Base-by-base conservation (phyloP, 2,113 vertebrate genomes). In the Pampusana beccarii region DNA sequence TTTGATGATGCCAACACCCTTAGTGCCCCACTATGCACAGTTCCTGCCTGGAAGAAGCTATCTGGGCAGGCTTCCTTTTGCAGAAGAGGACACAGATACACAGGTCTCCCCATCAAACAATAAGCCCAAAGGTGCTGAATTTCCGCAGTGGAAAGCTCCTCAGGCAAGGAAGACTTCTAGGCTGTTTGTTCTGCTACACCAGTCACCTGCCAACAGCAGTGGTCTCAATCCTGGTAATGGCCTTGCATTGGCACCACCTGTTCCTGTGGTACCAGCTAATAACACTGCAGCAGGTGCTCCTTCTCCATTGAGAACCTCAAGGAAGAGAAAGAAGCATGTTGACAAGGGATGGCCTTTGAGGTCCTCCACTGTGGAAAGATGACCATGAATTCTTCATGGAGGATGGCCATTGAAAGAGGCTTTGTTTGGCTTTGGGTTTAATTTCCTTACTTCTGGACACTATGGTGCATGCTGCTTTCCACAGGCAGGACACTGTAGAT, bases 311-410 rank as follows among this genome's bases (percentile, higher is more conserved):
- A 96, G 96, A 94, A 96, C 86, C 93, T 90, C 97, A 25, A 78
- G 86, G 92, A 98, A 92, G 92, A 95, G 95, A 1, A 96, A 97
- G 86, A 96, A 96, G 88, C 78, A 60, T 15, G 5, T 25, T 36
- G 98, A 97, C 53, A 97, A 97, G 80, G 96, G 91, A 88, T 89
- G 67, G 97, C 96, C 97, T 4, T 62, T 64, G 8, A 96, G 97
- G 17, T 95, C 97, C 38, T 80, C 98, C 29, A 48, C 97, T 21
- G 98, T 98, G 97, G 98, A 98, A 88, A 98, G 99, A 99, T 99
- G 98, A 98, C 97, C 58, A 4, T 13, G 34, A 64, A 77, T 7
- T 40, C 26, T 56, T 4, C 1, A 42, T 25, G 70, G 84, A 72
- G 69, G 80, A 91, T 34, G 42, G 61, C 66, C 40, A 1, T 19